Evolutionary conservation across 2,888 invertebrate species (phyloP).

Genomic region (Alloplasta piceator): DNA sequence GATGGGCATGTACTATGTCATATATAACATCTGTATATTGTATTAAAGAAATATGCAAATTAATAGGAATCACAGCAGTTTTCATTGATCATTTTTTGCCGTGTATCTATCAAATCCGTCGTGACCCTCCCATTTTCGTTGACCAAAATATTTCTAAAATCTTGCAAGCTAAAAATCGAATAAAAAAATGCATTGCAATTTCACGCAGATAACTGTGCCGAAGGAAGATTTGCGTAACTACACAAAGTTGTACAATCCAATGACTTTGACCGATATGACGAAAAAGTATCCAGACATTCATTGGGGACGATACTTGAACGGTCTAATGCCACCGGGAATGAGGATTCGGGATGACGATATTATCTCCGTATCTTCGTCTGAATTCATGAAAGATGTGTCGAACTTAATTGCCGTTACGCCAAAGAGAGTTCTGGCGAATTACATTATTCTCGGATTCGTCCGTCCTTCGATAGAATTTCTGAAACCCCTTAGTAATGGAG

Average conservation of each 20-base stretch:
- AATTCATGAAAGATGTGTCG: constrained; percentile 89
- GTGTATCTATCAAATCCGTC: background rate
- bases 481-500: constrained; percentile 89
- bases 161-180: background rate
- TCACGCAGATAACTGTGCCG: constrained; percentile 82
- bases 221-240: constrained; percentile 95
- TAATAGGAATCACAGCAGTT: too few species aligned
- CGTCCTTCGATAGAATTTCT: constrained; percentile 92
- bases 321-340: constrained; percentile 87
- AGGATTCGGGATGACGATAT: constrained; percentile 87
- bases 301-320: constrained; percentile 93
- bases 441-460: constrained; percentile 95
- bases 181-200: background rate
- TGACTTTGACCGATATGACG: constrained; percentile 90
- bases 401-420: constrained; percentile 84
- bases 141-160: background rate
- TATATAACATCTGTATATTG: too few species aligned
- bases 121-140: too few species aligned
- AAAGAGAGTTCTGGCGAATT: constrained; percentile 91
- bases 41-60: too few species aligned
- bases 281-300: constrained; percentile 89
- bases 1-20: too few species aligned
- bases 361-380: constrained; percentile 92
- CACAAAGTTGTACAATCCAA: constrained; percentile 93
- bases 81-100: too few species aligned